phyloP scores from a whole-genome alignment of 2,113 vertebrate species.

The Microtus richardsoni region DNA sequence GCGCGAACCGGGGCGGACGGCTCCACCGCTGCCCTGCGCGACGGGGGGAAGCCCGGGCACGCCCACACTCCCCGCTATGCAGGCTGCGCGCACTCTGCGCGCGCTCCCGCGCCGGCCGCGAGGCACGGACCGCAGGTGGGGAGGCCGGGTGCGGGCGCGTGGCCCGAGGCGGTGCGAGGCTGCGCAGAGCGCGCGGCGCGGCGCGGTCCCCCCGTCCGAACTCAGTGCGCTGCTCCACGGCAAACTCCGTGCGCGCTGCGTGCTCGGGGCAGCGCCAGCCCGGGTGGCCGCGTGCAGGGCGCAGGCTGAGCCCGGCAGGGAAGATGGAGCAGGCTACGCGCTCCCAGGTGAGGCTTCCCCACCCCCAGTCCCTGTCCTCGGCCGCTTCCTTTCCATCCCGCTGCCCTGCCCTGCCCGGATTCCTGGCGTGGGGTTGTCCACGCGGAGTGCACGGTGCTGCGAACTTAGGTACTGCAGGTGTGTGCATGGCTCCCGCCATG shows the following conservation, averaged over 20 bases:
- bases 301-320: neutral
- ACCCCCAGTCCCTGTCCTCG: neutral
- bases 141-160: neutral
- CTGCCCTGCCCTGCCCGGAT: neutral
- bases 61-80: neutral
- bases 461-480: constrained; percentile 34
- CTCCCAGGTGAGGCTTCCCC: constrained; percentile 71
- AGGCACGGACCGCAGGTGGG: accelerated
- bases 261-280: neutral
- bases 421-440: constrained; percentile 61
- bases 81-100: accelerated
- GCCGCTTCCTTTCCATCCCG: neutral
- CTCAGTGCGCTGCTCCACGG: neutral
- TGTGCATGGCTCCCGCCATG: neutral
- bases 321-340: constrained; percentile 74
- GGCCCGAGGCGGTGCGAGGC: neutral
- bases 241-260: constrained; percentile 37
- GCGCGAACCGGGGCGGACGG: constrained; percentile 73
- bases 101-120: neutral
- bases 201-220: constrained; percentile 50
- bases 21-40: constrained; percentile 74
- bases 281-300: constrained; percentile 29
- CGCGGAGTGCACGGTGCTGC: neutral
- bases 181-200: neutral
- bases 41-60: constrained; percentile 57